Evolutionary conservation across 2,888 invertebrate species (phyloP).

Genomic region (Tetragonula carbonaria): DNA sequence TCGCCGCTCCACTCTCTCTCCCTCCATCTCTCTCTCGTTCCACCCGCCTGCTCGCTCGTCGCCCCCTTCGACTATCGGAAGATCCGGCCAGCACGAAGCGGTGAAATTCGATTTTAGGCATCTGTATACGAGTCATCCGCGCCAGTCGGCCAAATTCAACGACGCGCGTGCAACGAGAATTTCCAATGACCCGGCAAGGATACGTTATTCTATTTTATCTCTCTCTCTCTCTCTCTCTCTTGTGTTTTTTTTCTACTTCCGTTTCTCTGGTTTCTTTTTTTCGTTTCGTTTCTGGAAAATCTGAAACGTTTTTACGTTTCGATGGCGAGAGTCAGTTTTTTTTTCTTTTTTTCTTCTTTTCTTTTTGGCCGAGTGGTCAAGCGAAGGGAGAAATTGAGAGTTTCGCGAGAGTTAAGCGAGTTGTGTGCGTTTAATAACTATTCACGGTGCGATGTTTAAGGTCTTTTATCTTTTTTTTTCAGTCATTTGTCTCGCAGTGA

Average conservation of each 20-base stretch:
- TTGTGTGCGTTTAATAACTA: too few relatives aligned
- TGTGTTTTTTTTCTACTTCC: too few relatives aligned
- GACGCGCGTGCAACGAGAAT: slow-evolving; percentile 45
- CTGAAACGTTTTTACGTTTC: background rate
- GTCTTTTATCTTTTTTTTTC: too few relatives aligned
- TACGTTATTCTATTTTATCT: background rate
- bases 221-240: background rate
- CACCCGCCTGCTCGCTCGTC: background rate
- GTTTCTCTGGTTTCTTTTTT: background rate
- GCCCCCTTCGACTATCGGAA: slow-evolving; percentile 21
- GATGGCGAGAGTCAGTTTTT: background rate
- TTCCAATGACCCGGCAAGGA: slow-evolving; percentile 30
- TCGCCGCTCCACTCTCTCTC: background rate
- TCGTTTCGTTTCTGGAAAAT: background rate
- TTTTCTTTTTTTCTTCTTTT: too few relatives aligned
- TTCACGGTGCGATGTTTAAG: too few relatives aligned
- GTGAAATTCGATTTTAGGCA: slow-evolving; percentile 65
- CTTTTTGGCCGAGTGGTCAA: too few relatives aligned
- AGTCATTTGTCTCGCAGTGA: too few relatives aligned
- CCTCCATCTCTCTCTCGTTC: too few relatives aligned
- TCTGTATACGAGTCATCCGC: slow-evolving; percentile 58
- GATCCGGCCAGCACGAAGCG: slow-evolving; percentile 39
- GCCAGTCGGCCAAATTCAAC: slow-evolving; percentile 39
- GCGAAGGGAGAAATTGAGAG: too few relatives aligned
- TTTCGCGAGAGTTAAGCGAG: too few relatives aligned